phyloP scores from a whole-genome alignment of 1,140 invertebrate species.

The Maniola jurtina region DNA sequence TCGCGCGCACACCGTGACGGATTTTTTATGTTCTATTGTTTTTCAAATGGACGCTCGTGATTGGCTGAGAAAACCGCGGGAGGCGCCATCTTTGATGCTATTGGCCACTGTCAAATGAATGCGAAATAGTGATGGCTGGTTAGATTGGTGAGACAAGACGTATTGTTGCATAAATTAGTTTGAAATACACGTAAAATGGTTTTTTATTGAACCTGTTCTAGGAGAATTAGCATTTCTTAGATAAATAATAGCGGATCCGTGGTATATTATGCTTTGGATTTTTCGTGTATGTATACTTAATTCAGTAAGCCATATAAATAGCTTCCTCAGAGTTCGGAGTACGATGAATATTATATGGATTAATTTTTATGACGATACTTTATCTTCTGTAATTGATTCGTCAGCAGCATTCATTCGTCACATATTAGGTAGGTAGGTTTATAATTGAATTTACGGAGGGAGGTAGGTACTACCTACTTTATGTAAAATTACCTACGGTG shows the following conservation, averaged over 20 bases:
- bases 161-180: slow-evolving; percentile 71
- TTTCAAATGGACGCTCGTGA: slow-evolving; percentile 60
- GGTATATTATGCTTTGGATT: slow-evolving; percentile 4
- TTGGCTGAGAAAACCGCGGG: slow-evolving; percentile 54
- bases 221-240: slow-evolving; percentile 12
- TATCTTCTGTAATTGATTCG: neutral
- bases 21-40: slow-evolving; percentile 77
- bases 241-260: slow-evolving; percentile 8
- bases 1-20: slow-evolving; percentile 62
- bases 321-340: neutral
- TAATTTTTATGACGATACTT: neutral
- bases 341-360: slow-evolving; percentile 1
- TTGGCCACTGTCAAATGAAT: slow-evolving; percentile 59
- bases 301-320: slow-evolving; percentile 8
- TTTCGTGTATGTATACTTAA: slow-evolving; percentile 4
- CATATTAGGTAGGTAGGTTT: neutral
- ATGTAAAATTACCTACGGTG: neutral
- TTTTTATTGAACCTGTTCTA: slow-evolving; percentile 21
- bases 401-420: neutral
- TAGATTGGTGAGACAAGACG: slow-evolving; percentile 60
- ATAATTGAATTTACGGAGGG: no score
- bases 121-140: slow-evolving; percentile 71
- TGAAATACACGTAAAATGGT: slow-evolving; percentile 9
- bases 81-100: slow-evolving; percentile 49
- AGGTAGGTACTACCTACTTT: no score